Conservation (phyloP, 92 coral and sea anemone species). For the Epizoanthus ramosus region DNA sequence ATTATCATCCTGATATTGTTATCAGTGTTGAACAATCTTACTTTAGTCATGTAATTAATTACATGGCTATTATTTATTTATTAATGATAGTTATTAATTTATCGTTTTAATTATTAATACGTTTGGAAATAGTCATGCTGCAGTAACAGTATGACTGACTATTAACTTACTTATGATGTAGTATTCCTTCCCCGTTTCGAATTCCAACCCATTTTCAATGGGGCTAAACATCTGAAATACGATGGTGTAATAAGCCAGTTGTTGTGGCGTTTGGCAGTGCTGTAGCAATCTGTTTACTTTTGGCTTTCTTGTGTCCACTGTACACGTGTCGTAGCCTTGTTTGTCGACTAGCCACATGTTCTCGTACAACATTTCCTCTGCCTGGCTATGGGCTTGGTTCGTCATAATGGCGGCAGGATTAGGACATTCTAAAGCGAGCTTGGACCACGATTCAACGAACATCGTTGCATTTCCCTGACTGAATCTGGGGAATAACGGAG, state of each 20-base stretch:
- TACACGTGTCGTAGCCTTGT: slow-evolving; percentile 20
- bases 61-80: too few species aligned
- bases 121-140: too few species aligned
- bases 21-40: too few species aligned
- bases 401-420: slow-evolving; percentile 10
- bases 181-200: background rate
- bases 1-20: too few species aligned
- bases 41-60: too few species aligned
- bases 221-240: slow-evolving; percentile 5
- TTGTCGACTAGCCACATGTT: slow-evolving; percentile 27
- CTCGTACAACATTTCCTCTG: slow-evolving; percentile 13
- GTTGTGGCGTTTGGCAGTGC: background rate
- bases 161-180: slow-evolving; percentile 16
- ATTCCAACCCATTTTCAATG: background rate
- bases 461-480: background rate
- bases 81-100: too few species aligned
- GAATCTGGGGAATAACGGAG: slow-evolving; percentile 1
- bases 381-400: background rate
- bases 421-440: slow-evolving; percentile 12
- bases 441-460: slow-evolving; percentile 2
- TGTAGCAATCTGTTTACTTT: background rate
- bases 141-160: background rate
- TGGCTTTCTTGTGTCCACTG: background rate
- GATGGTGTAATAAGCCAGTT: background rate
- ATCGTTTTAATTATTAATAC: too few species aligned